Evolutionary conservation across 2,113 vertebrate species (phyloP).

Genomic region (Poecilia latipinna): DNA sequence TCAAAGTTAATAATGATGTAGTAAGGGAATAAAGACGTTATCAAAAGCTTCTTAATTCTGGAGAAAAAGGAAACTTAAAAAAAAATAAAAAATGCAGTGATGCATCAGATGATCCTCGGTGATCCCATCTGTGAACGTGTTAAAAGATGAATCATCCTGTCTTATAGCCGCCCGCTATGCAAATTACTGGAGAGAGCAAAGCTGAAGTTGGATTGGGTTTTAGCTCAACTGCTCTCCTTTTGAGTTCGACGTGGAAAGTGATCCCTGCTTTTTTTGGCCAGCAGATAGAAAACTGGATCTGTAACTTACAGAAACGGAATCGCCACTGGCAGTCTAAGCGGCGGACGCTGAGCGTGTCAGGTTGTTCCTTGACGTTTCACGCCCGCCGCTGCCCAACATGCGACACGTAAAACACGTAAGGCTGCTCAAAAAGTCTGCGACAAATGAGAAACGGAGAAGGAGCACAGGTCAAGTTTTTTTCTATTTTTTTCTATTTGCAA

Average conservation of each 20-base stretch:
- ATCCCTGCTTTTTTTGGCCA: constrained; percentile 45
- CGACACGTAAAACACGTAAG: neutral
- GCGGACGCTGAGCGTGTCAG: constrained; percentile 15
- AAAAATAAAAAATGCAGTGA: constrained; percentile 37
- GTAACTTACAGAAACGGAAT: constrained; percentile 12
- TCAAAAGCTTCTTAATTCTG: constrained; percentile 79
- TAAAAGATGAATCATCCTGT: constrained; percentile 72
- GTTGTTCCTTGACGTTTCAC: constrained; percentile 19
- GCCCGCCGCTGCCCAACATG: neutral
- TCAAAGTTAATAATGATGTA: constrained; percentile 85
- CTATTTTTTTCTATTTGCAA: no score
- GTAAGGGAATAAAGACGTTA: constrained; percentile 84
- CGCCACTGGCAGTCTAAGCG: constrained; percentile 13
- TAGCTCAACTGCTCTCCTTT: constrained; percentile 70
- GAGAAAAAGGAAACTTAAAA: constrained; percentile 72
- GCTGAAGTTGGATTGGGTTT: constrained; percentile 65
- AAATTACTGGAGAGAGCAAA: constrained; percentile 51
- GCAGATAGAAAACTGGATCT: constrained; percentile 46
- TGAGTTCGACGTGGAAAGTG: constrained; percentile 55
- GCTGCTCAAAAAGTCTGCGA: neutral
- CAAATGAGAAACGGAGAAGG: neutral
- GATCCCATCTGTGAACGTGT: constrained; percentile 75
- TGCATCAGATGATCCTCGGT: constrained; percentile 75
- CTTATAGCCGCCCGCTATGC: constrained; percentile 54
- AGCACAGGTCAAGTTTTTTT: no score